Evolutionary conservation across 1,140 invertebrate genomes (phyloP).

Genomic region (Micrasema minimum): DNA sequence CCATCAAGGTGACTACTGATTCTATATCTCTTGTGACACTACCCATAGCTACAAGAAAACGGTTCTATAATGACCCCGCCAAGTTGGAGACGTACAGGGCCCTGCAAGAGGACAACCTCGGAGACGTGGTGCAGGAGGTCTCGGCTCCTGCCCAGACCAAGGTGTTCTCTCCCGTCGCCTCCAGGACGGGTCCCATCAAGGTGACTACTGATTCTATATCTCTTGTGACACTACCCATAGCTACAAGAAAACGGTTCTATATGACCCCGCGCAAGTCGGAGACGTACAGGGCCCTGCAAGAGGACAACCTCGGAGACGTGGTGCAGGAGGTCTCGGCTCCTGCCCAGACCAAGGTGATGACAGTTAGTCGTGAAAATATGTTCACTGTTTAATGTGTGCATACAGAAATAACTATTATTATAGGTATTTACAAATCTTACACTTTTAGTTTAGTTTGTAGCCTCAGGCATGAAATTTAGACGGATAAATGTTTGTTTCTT

Average conservation of each 20-base stretch:
- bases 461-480: too few relatives aligned
- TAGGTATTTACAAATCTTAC: too few relatives aligned
- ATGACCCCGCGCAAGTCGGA: conserved; percentile 87
- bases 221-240: too few relatives aligned
- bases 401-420: too few relatives aligned
- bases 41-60: conserved; percentile 74
- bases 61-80: conserved; percentile 81
- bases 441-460: too few relatives aligned
- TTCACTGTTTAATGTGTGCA: too few relatives aligned
- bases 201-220: too few relatives aligned
- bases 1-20: conserved; percentile 69
- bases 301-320: conserved; percentile 72
- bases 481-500: too few relatives aligned
- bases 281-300: conserved; percentile 84
- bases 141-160: conserved; percentile 76
- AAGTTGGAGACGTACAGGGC: conserved; percentile 87
- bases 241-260: conserved; percentile 77
- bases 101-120: conserved; percentile 78
- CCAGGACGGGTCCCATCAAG: conserved; percentile 68
- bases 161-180: conserved; percentile 76
- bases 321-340: conserved; percentile 77
- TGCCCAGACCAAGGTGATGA: conserved; percentile 77
- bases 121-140: conserved; percentile 74
- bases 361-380: too few relatives aligned
- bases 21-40: too few relatives aligned